Conservation (phyloP, 2,888 invertebrate genomes). For the Hipparchia sbordonii region DNA sequence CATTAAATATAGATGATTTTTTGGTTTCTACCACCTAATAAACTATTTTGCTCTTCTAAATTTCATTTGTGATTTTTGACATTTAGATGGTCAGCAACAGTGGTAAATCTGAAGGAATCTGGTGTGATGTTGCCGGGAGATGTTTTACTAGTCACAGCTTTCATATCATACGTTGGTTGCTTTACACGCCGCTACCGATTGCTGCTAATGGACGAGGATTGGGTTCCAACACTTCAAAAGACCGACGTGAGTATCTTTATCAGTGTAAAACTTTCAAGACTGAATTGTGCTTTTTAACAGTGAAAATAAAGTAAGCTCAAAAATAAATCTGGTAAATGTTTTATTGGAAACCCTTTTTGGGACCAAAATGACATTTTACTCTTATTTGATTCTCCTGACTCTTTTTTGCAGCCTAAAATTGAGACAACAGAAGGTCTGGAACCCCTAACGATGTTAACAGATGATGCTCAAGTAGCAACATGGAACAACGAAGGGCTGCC, state of each 20-base stretch:
- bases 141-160: slow-evolving; percentile 93
- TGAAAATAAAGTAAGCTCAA: too few relatives aligned
- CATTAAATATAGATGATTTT: background rate
- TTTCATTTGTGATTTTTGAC: background rate
- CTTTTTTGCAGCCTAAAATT: slow-evolving; percentile 84
- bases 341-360: background rate
- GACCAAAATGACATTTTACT: background rate
- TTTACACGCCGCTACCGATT: slow-evolving; percentile 92
- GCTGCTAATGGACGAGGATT: slow-evolving; percentile 89
- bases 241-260: slow-evolving; percentile 74
- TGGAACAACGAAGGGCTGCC: slow-evolving; percentile 98
- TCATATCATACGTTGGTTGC: slow-evolving; percentile 97
- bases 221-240: slow-evolving; percentile 90
- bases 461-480: slow-evolving; percentile 94
- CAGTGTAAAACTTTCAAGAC: too few relatives aligned
- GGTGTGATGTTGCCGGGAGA: slow-evolving; percentile 94
- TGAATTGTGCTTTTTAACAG: too few relatives aligned
- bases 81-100: slow-evolving; percentile 72
- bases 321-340: too few relatives aligned
- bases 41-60: background rate
- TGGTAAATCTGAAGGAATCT: slow-evolving; percentile 85
- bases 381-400: background rate
- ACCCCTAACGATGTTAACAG: slow-evolving; percentile 92
- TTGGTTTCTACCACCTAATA: background rate
- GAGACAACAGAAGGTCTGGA: slow-evolving; percentile 91